These are phyloP conservation scores for Aphodius granarius DNA, from an alignment of 2,888 invertebrate species.

Conservation along the genomic window DNA sequence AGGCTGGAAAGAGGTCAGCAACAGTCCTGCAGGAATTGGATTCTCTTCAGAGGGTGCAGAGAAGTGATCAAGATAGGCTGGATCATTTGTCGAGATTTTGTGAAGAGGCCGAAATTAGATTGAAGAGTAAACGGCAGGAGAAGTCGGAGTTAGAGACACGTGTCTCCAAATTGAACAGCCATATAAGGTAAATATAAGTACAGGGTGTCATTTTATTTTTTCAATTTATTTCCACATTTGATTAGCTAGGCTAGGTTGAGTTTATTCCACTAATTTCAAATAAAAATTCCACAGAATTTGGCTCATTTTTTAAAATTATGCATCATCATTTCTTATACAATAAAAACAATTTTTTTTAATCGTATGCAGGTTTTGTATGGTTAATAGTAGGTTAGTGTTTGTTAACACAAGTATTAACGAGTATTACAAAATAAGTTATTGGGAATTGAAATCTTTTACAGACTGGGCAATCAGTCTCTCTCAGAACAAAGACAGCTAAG, in stretches of 20 bases:
- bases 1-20: constrained; percentile 92
- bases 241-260: too few relatives aligned
- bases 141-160: constrained; percentile 92
- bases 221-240: too few relatives aligned
- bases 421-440: too few relatives aligned
- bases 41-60: constrained; percentile 95
- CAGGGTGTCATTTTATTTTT: too few relatives aligned
- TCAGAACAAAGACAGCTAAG: constrained; percentile 85
- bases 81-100: constrained; percentile 90
- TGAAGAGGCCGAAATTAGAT: constrained; percentile 85
- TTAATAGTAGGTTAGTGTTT: too few relatives aligned
- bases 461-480: constrained; percentile 84
- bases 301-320: too few relatives aligned
- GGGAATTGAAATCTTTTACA: too few relatives aligned
- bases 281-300: too few relatives aligned
- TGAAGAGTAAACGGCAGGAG: constrained; percentile 90
- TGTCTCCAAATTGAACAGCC: constrained; percentile 92
- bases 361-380: too few relatives aligned
- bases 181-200: constrained; percentile 75
- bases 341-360: neutral
- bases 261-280: too few relatives aligned
- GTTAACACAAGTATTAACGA: too few relatives aligned
- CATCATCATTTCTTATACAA: too few relatives aligned
- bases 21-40: constrained; percentile 92
- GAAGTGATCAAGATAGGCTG: constrained; percentile 92